Percentiles rank a stretch among this genome's conserved stretches.
Evolutionary conservation across 2,797 vertebrate species (phyloP).

Genomic region (Botia almorhae): DNA sequence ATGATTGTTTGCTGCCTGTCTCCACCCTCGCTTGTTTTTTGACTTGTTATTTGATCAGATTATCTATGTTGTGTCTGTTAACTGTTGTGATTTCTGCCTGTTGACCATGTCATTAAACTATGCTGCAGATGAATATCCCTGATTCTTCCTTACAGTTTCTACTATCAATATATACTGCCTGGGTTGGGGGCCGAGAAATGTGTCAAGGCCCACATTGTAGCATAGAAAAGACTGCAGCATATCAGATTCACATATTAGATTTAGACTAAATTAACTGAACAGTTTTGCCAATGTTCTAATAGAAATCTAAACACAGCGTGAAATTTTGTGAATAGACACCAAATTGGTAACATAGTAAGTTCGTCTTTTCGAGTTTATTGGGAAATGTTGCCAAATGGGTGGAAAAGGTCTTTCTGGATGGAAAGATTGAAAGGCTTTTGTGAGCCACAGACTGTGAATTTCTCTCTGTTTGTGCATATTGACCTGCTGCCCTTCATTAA

Average conservation of each 20-base stretch:
- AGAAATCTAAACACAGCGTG: background rate
- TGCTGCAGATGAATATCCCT: too few relatives aligned
- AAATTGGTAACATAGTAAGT: slow-evolving; percentile 17
- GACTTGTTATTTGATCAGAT: too few relatives aligned
- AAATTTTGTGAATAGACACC: background rate
- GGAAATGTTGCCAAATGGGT: slow-evolving; percentile 4
- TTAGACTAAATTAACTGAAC: background rate
- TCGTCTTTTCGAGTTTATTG: slow-evolving; percentile 5
- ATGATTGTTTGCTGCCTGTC: too few relatives aligned
- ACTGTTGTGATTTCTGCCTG: too few relatives aligned
- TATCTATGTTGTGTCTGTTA: too few relatives aligned
- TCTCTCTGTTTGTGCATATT: slow-evolving; percentile 61
- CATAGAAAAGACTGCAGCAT: background rate
- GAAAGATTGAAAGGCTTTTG: slow-evolving; percentile 53
- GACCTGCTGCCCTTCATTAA: slow-evolving; percentile 66
- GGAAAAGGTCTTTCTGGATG: slow-evolving; percentile 34
- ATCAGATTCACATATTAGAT: background rate
- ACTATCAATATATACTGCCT: too few relatives aligned
- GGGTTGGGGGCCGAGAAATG: too few relatives aligned
- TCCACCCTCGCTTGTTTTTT: too few relatives aligned
- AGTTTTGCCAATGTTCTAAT: slow-evolving; percentile 6
- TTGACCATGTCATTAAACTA: too few relatives aligned
- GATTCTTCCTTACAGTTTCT: too few relatives aligned
- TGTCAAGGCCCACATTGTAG: background rate
- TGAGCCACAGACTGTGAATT: slow-evolving; percentile 61